Evolutionary conservation across 2,888 invertebrate genomes (phyloP), one percentile per base, ranked within the genome.

Genomic region (Hemaris fuciformis): DNA sequence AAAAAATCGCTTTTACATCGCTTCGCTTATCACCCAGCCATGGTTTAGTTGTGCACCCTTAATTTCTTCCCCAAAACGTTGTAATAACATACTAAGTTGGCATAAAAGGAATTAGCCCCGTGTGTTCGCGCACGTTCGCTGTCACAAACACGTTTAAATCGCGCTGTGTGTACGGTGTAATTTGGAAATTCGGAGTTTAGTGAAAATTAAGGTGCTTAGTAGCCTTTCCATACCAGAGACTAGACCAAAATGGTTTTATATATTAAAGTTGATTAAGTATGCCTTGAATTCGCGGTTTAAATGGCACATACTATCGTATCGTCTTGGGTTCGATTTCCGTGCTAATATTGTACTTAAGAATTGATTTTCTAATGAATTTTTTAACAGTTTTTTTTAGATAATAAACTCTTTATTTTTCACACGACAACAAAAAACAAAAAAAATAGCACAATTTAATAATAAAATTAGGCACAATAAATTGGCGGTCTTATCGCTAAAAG

Each of bases 71-170:
- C 34, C n/a, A 60, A 57, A 56, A 56, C 22, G 43, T 42, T 42
- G 58, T 46, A 58, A 53, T 60, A 56, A 46, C 58, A 58, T 31
- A 27, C 27, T 27, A 25, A 22, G 38, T 46, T 22, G 23, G 61
- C 57, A 27, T 43, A 60, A 62, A 57, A 46, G 38, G 41, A 60
- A 60, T 62, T 60, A 57, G 38, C 46, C 10, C 31, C 20, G 41
- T 57, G 45, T 57, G 60, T 46, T 56, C 18, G 57, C 62, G 38
- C 38, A 38, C 34, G n/a, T n/a, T n/a, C n/a, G 41, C 48, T 48
- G 48, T 53, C 48, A 25, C 57, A 23, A 57, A 23, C 57, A 23
- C 23, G 18, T 41, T 4, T n/a, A 6, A 22, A 34, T 22, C 34
- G n/a, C 8, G 22, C n/a, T 15, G 38, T 23, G 38, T 41, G 34